Base-by-base conservation (phyloP, 2,888 invertebrate genomes). In the Epirrhoe tristata region DNA sequence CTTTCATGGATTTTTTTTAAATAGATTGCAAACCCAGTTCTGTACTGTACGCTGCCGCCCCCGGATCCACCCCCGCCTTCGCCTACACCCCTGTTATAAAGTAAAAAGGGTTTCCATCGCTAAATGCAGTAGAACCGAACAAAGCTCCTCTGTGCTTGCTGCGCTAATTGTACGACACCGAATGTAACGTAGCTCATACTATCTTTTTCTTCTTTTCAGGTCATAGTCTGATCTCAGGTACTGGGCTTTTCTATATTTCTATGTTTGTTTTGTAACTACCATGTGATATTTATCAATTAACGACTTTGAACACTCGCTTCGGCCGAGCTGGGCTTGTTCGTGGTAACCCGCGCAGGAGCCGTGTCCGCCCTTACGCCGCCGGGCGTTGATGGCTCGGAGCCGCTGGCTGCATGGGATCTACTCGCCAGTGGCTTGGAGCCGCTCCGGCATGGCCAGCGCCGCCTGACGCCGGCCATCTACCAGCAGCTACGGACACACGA, bases 221-320 rank as follows among this genome's bases (percentile, higher is more conserved):
- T 74, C 74, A 74, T 70, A 74, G 69, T 63, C 71, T 74, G 73
- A 74, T 74, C 70, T 74, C 74, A 74, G 74, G 74, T 74, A 74
- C 53, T 55, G 65, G 12, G 36, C 24, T 52, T 58, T 63, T 55
- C 0, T 52, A 7, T 39, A 16, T 48, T 58, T 17, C 46, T 59
- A 12, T 36, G 16, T 62, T 58, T 36, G 17, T 66, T 62, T 58
- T 36, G 17, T 66, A 32, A 7, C 14, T 31, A 52, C 31, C 2
- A 7, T 52, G n/a, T 51, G 51, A 58, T 34, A 16, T 32, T 51
- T 58, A 36, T 51, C 2, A 58, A 16, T 58, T 32, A 58, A 58
- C 51, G 16, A n/a, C 54, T 6, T 24, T 4, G 14, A 16, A 6
- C 14, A 36, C 36, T 54, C 14, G 36, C 32, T 14, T 34, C 7